Base-by-base conservation (phyloP, 35 echinoderm and acorn worm species). In the Apostichopus parvimensis region DNA sequence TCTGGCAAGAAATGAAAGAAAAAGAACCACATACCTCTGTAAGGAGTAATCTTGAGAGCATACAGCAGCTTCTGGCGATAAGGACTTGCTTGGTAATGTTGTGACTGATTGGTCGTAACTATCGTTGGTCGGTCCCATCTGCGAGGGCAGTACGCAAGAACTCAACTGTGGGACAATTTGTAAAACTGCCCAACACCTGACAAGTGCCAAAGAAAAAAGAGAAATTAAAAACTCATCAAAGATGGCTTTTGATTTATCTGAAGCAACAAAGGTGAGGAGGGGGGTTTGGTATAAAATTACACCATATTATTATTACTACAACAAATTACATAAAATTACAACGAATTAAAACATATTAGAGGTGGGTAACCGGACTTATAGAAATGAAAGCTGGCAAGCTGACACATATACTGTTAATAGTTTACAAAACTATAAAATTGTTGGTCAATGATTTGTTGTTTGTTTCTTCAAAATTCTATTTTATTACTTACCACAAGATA, bases 131-230 rank as follows among this genome's bases (percentile, higher is more conserved):
- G 26, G 54, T 70, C 70, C 68, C 24, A 21, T 9, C 53, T 77
- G 22, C 4, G 72, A 56, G 79, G 79, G 79, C 56, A 56, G 79
- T 20, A 55, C 56, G 80, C 95, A 94, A 14, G 73, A 90, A 87
- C 88, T 93, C 1, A 93, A 90, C 87, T 97, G 95, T 23, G 95
- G 95, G 13, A 97, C 95, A 14, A 97, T 97, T 55, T 91, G 91
- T 45, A 97, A 79, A 45, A 97, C 93, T 55, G 95, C 93, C 95
- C 93, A 97, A 59, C 95, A 97, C 95, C 95, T 97, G 59, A 26
- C 73, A 6, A 56, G 78, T 5, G 78, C 2, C 3, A 61, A 61
- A 61, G 2, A 61, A 9, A 61, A 61, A n/a, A 1, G 0, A 61
- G 11, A 61, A 9, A 61, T 11, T 61, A 9, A 61, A 61, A 8